These are phyloP conservation scores for Parambassis ranga DNA, from an alignment of 2,797 vertebrate genomes.

Conservation along the genomic window DNA sequence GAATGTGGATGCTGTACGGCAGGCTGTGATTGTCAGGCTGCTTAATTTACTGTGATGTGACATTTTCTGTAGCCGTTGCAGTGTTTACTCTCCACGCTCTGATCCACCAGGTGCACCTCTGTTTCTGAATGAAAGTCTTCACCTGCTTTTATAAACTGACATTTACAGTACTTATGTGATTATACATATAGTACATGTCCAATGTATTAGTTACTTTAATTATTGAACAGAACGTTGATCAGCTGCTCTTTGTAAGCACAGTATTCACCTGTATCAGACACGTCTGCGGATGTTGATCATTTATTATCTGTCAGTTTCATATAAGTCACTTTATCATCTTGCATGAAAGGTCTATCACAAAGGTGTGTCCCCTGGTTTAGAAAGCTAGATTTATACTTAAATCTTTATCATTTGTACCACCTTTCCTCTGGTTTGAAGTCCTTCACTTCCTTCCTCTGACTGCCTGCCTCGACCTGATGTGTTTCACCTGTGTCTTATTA, in stretches of 20 bases:
- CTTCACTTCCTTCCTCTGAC: no score
- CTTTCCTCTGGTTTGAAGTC: no score
- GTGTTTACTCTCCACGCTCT: conserved; percentile 24
- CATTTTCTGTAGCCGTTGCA: conserved; percentile 39
- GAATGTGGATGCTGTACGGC: conserved; percentile 48
- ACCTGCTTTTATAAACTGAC: not conserved
- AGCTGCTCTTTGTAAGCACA: not conserved
- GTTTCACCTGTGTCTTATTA: no score
- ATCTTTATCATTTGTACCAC: no score
- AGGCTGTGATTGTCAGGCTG: conserved; percentile 63
- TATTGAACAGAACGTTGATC: not conserved
- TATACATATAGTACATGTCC: not conserved
- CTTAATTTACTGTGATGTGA: conserved; percentile 67
- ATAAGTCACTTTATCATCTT: conserved; percentile 17
- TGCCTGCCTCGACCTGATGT: no score
- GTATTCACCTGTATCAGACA: not conserved
- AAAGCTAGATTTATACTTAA: no score
- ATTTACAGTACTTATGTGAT: not conserved
- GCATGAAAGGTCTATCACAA: no score
- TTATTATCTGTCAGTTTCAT: conserved; percentile 23
- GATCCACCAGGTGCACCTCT: conserved; percentile 5
- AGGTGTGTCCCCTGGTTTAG: no score
- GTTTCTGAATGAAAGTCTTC: not conserved
- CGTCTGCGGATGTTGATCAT: conserved; percentile 3
- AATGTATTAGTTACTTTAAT: not conserved